Base-by-base conservation (phyloP, 1,140 invertebrate genomes). In the Oncopodura yosiiana region DNA sequence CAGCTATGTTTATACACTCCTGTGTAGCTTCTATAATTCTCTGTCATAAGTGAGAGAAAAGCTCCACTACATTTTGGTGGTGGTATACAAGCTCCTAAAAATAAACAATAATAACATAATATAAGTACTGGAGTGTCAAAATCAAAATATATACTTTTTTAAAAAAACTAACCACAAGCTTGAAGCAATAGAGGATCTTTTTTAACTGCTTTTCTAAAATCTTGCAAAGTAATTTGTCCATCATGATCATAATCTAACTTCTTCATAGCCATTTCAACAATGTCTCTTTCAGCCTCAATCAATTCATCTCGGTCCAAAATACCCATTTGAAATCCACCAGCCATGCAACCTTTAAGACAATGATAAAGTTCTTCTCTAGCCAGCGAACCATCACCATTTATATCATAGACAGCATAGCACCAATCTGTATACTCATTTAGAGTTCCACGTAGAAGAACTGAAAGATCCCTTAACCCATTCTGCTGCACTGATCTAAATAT, bases 341-440 rank as follows among this genome's bases (percentile, higher is more conserved):
- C 12, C 14, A 62, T 49, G 37, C 61, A 62, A 11, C 61, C 61
- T 66, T 82, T 86, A 3, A 94, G 73, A 55, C 94, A 71, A 41
- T 83, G 81, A 66, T 90, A 90, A 78, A 93, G 86, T 69, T 93
- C 88, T 54, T 92, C 87, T 60, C 81, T 81, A 0, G 82, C 86
- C 18, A 93, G 85, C 58, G 75, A 86, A 0, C 87, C 86, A 65
- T 92, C 88, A 4, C 75, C 74, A 65, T 92, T 92, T 3, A 92
- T 68, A 67, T 93, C 88, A 65, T 92, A 92, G 14, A 62, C 52
- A n/a, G 45, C 55, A 16, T 58, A 62, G 19, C 34, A 38, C 14
- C 49, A 58, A 27, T 58, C 53, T 8, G 43, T 37, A 18, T 55
- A 29, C 39, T 62, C 51, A 0, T 58, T 49, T 27, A 37, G 4